These are phyloP conservation scores for Cepaea hortensis DNA, from an alignment of 2,888 invertebrate genomes.

Conservation along the genomic window DNA sequence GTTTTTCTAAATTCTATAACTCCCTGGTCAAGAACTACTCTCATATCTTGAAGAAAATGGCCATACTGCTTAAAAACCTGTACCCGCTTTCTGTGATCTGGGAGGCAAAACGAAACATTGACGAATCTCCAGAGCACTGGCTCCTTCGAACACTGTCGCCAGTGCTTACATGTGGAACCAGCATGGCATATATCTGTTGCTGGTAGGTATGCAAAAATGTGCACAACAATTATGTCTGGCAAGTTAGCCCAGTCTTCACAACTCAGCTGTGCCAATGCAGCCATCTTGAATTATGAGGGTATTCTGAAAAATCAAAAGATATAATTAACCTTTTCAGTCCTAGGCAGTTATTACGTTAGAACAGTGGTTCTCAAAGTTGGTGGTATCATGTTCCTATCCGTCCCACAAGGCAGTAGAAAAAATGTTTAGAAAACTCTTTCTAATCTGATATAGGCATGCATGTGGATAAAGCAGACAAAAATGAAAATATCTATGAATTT, in stretches of 20 bases:
- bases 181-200: constrained; percentile 61
- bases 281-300: neutral
- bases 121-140: constrained; percentile 69
- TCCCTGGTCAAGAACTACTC: constrained; percentile 67
- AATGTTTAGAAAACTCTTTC: no score
- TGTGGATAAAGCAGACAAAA: no score
- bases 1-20: constrained; percentile 62
- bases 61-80: constrained; percentile 63
- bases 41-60: constrained; percentile 60
- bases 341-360: no score
- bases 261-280: neutral
- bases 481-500: no score
- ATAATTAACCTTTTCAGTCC: neutral
- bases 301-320: neutral
- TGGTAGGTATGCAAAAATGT: constrained; percentile 65
- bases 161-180: constrained; percentile 63
- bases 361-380: no score
- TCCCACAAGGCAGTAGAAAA: no score
- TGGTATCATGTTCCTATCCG: no score
- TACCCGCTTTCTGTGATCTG: constrained; percentile 50
- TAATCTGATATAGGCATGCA: no score
- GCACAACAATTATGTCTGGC: constrained; percentile 68
- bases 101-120: constrained; percentile 59
- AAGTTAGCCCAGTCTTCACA: constrained; percentile 58
- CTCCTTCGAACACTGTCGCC: constrained; percentile 65